Percentiles rank a stretch among this genome's conserved stretches.
These are phyloP conservation scores for Puntigrus tetrazona DNA, from an alignment of 2,113 vertebrate genomes.

Conservation along the genomic window DNA sequence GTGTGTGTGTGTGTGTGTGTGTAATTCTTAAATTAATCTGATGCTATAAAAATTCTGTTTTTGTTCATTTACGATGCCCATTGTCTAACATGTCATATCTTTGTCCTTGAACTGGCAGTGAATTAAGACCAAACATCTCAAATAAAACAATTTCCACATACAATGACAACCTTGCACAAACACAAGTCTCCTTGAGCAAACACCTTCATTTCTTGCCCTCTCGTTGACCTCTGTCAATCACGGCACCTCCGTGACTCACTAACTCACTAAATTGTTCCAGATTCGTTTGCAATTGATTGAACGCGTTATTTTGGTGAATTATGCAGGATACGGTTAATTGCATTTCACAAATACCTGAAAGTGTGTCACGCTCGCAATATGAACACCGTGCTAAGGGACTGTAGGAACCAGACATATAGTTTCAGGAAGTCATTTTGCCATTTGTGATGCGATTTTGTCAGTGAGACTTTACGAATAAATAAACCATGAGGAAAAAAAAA, in stretches of 20 bases:
- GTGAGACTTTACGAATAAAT: no score
- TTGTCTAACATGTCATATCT: not conserved
- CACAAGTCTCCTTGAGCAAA: not conserved
- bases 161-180: not conserved
- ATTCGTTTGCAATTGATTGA: no score
- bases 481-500: no score
- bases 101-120: not conserved
- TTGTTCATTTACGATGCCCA: not conserved
- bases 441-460: no score
- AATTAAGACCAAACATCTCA: not conserved
- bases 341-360: not conserved
- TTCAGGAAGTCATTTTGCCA: no score
- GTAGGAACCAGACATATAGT: no score
- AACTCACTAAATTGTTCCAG: not conserved
- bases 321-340: not conserved
- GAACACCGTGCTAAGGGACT: no score
- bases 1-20: no score
- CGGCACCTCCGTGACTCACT: not conserved
- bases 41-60: not conserved
- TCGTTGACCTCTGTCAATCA: constrained; percentile 2
- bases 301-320: not conserved
- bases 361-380: not conserved
- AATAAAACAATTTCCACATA: not conserved
- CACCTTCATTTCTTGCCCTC: not conserved
- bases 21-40: not conserved